Evolutionary conservation across 2,888 invertebrate genomes (phyloP).

Genomic region (Chouioia cunea): DNA sequence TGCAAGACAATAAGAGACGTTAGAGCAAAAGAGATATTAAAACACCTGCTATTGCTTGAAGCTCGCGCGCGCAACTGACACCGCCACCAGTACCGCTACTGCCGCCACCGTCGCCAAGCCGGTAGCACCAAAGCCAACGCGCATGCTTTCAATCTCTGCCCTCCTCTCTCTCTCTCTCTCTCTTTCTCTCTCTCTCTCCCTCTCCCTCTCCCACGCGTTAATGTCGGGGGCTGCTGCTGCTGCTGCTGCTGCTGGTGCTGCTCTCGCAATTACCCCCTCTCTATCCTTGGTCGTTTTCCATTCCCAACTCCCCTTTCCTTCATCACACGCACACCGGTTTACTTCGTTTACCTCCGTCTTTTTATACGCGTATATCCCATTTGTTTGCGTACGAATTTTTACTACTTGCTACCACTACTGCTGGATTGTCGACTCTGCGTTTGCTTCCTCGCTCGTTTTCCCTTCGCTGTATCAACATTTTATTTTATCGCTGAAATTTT

Average conservation of each 20-base stretch:
- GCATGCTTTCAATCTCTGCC: constrained; percentile 42
- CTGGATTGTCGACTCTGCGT: too few relatives aligned
- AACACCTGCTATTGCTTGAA: constrained; percentile 50
- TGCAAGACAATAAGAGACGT: not conserved
- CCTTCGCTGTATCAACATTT: too few relatives aligned
- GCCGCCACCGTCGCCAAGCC: constrained; percentile 59
- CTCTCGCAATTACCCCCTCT: constrained; percentile 30
- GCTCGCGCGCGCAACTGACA: constrained; percentile 67
- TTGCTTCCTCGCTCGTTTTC: too few relatives aligned
- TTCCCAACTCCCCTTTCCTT: constrained; percentile 17
- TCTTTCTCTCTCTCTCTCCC: constrained; percentile 45
- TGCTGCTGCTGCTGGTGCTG: not conserved
- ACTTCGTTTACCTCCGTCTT: constrained; percentile 29
- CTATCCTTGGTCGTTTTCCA: not conserved
- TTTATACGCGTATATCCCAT: not conserved
- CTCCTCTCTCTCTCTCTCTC: constrained; percentile 39
- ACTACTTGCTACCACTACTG: too few relatives aligned
- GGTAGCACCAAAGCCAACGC: constrained; percentile 61
- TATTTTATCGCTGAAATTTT: too few relatives aligned
- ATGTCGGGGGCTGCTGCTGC: constrained; percentile 12
- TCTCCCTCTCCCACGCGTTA: constrained; percentile 41
- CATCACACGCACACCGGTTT: constrained; percentile 22
- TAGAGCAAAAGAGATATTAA: not conserved
- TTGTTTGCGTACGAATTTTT: too few relatives aligned
- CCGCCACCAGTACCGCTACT: constrained; percentile 61